phyloP scores from a whole-genome alignment of 1,140 invertebrate species.

The Ooceraea biroi region DNA sequence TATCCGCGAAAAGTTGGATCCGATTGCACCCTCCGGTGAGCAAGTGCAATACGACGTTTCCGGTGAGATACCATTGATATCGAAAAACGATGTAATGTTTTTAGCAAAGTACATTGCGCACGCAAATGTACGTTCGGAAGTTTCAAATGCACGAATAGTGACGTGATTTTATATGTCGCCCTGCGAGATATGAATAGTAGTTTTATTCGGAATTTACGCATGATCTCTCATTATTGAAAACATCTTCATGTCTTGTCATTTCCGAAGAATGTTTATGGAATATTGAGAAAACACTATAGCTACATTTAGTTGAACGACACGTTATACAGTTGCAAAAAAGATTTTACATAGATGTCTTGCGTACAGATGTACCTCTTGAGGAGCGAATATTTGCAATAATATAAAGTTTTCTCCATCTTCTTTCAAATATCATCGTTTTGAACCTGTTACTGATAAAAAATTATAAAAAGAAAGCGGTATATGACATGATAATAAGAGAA shows the following conservation, averaged over 20 bases:
- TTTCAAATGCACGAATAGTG: conserved; percentile 45
- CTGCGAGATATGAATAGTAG: background rate
- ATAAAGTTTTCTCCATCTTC: conserved; percentile 2
- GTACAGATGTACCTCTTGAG: conserved; percentile 11
- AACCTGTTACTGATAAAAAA: background rate
- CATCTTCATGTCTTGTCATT: conserved; percentile 37
- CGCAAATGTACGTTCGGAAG: conserved; percentile 10
- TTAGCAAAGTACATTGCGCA: conserved; percentile 34
- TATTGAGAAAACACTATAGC: conserved; percentile 39
- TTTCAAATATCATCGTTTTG: background rate
- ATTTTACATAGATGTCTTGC: conserved; percentile 18
- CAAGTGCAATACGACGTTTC: conserved; percentile 19
- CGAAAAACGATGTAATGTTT: conserved; percentile 55
- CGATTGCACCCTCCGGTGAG: conserved; percentile 4
- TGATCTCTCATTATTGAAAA: conserved; percentile 53
- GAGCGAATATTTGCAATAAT: conserved; percentile 37
- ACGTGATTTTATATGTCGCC: conserved; percentile 36
- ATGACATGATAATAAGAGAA: background rate
- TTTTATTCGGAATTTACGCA: conserved; percentile 57
- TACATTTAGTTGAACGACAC: conserved; percentile 24
- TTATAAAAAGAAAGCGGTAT: background rate
- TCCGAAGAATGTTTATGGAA: conserved; percentile 51
- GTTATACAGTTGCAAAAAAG: conserved; percentile 28
- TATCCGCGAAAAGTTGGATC: conserved; percentile 31
- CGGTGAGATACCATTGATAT: conserved; percentile 44